Evolutionary conservation across 2,113 vertebrate genomes (phyloP).

Genomic region (Gymnobelideus leadbeateri): DNA sequence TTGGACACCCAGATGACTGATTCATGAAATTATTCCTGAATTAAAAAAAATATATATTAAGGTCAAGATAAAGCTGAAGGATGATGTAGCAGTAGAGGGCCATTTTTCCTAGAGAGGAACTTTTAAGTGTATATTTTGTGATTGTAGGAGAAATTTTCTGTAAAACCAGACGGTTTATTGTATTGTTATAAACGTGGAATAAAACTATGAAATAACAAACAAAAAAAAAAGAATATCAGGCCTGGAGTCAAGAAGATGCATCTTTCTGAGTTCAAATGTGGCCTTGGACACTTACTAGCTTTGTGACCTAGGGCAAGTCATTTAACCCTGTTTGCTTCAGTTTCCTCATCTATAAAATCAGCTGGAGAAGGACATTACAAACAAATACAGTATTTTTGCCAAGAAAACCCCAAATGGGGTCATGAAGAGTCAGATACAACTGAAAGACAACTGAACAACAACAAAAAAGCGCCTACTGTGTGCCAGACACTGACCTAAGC

Average conservation of each 20-base stretch:
- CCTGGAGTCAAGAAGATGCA: neutral
- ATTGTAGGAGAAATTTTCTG: neutral
- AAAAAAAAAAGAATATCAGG: neutral
- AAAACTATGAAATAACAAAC: neutral
- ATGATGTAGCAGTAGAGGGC: too few species aligned
- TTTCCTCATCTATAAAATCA: neutral
- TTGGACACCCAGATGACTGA: too few species aligned
- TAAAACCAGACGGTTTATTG: neutral
- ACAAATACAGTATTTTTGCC: neutral
- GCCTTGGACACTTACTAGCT: neutral
- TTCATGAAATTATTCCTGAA: too few species aligned
- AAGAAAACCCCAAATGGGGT: neutral
- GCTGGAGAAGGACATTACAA: neutral
- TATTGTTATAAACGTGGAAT: neutral
- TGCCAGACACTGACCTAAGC: neutral
- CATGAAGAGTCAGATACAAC: neutral
- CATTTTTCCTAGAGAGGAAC: too few species aligned
- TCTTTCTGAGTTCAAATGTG: neutral
- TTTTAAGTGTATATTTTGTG: neutral
- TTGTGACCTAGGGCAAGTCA: neutral
- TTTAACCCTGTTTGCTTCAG: neutral
- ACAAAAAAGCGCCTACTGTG: neutral
- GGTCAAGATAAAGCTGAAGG: too few species aligned
- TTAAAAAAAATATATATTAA: too few species aligned
- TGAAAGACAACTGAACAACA: neutral